phyloP scores from a whole-genome alignment of 2,888 invertebrate genomes.

The Nineta flava region DNA sequence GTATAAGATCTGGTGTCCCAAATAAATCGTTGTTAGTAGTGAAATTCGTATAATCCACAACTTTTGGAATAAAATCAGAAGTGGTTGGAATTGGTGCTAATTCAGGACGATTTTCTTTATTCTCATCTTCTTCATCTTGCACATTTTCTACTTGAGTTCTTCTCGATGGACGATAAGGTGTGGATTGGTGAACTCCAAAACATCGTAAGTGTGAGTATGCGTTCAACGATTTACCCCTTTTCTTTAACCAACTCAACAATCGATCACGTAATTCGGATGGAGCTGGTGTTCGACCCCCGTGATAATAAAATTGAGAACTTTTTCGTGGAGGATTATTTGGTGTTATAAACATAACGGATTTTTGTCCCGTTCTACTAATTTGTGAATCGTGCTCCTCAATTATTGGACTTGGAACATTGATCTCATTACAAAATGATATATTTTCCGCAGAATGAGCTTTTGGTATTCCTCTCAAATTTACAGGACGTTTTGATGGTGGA shows the following conservation, averaged over 20 bases:
- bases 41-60: conserved; percentile 13
- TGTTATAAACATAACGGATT: conserved; percentile 17
- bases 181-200: conserved; percentile 29
- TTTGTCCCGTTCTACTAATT: conserved; percentile 13
- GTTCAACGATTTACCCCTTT: conserved; percentile 31
- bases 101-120: conserved; percentile 34
- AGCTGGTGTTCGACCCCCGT: conserved; percentile 20
- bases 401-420: conserved; percentile 15
- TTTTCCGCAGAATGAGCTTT: conserved; percentile 32
- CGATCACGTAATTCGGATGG: conserved; percentile 28
- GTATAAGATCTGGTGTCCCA: not conserved
- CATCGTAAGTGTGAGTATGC: conserved; percentile 37
- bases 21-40: conserved; percentile 6
- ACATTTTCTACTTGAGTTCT: not conserved
- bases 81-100: conserved; percentile 19
- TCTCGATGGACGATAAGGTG: conserved; percentile 11
- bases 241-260: conserved; percentile 34
- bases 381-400: conserved; percentile 23
- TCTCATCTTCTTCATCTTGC: conserved; percentile 24
- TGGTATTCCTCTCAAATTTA: conserved; percentile 21
- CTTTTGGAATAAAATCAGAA: conserved; percentile 23
- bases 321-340: conserved; percentile 18
- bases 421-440: conserved; percentile 11
- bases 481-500: conserved; percentile 22
- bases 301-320: conserved; percentile 15